Conservation (phyloP, 35 echinoderm and acorn worm species). For the Patiria miniata region DNA sequence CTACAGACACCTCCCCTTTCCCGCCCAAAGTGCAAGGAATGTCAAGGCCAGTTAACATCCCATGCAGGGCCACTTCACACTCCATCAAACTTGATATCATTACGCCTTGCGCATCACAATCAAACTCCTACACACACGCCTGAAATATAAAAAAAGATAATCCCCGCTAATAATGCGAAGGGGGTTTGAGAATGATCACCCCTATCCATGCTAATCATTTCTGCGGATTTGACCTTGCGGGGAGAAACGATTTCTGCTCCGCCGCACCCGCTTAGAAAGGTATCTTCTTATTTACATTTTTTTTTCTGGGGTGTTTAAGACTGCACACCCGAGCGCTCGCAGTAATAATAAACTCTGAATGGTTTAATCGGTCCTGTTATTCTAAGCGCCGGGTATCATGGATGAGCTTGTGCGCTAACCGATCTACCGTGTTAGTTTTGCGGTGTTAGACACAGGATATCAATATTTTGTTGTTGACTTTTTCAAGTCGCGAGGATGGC, state of each 20-base stretch:
- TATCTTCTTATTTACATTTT: neutral
- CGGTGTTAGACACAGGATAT: too few relatives aligned
- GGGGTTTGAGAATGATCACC: neutral
- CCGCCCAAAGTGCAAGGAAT: conserved; percentile 20
- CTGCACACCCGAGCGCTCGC: neutral
- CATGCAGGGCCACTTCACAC: neutral
- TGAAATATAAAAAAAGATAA: neutral
- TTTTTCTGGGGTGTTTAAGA: neutral
- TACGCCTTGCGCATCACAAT: neutral
- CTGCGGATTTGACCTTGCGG: neutral
- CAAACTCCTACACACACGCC: neutral
- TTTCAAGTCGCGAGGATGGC: too few relatives aligned
- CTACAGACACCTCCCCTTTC: neutral
- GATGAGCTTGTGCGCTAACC: too few relatives aligned
- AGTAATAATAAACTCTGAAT: neutral
- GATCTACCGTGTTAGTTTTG: too few relatives aligned
- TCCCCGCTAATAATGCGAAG: neutral
- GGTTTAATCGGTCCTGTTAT: neutral
- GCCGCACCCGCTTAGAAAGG: neutral
- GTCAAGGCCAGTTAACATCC: neutral
- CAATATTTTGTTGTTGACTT: too few relatives aligned
- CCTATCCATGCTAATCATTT: conserved; percentile 5
- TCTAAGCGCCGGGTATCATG: too few relatives aligned
- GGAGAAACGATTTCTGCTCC: too few relatives aligned
- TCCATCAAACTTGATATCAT: conserved; percentile 18